A percentile compares a stretch with the other conserved stretches of the same genome.
phyloP scores from a whole-genome alignment of 2,113 vertebrate species.

The Syngnathus scovelli region DNA sequence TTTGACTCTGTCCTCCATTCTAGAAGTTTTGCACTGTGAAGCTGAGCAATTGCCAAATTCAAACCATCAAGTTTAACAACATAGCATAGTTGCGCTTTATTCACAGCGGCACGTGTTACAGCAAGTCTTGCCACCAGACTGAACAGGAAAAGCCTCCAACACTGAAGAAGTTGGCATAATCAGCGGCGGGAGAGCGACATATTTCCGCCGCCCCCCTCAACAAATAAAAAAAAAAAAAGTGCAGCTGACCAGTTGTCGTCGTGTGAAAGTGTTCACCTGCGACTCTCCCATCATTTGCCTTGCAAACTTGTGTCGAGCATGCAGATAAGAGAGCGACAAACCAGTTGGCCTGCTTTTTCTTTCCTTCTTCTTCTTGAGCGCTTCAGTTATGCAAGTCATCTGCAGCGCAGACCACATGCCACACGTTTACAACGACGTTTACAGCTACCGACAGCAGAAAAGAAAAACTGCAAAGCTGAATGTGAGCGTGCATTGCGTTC shows the following conservation, averaged over 20 bases:
- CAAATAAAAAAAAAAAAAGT: conserved; percentile 16
- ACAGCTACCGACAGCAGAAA: neutral
- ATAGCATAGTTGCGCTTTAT: neutral
- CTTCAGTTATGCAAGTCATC: conserved; percentile 38
- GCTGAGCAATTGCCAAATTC: no score
- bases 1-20: no score
- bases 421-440: conserved; percentile 13
- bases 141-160: neutral
- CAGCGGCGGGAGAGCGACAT: conserved; percentile 30
- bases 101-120: conserved; percentile 16
- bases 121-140: conserved; percentile 6
- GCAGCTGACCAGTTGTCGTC: conserved; percentile 10
- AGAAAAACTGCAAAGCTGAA: neutral
- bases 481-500: neutral
- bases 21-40: neutral
- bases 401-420: conserved; percentile 10
- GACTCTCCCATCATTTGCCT: conserved; percentile 50
- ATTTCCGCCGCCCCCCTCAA: neutral
- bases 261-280: conserved; percentile 17
- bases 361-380: conserved; percentile 32
- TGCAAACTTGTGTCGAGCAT: conserved; percentile 48
- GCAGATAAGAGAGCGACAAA: conserved; percentile 60
- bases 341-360: conserved; percentile 33
- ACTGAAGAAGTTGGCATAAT: neutral
- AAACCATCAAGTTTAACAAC: no score